These are phyloP conservation scores for Sebastes hubbsi DNA, from an alignment of 2,797 vertebrate genomes.

Conservation along the genomic window DNA sequence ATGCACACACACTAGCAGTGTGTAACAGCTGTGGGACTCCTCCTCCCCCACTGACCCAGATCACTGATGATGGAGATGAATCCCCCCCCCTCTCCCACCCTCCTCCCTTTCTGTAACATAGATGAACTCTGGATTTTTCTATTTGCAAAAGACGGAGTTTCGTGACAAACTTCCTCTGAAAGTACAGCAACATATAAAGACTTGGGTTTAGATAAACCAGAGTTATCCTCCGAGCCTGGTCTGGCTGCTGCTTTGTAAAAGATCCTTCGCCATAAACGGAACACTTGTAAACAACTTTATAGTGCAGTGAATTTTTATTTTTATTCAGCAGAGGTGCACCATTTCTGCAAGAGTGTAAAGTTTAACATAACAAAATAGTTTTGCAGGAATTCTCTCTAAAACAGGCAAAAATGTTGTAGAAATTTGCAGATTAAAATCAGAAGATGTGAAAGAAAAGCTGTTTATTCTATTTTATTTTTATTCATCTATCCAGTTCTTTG, in stretches of 20 bases:
- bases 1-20: slow-evolving; percentile 23
- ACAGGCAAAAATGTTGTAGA: neutral
- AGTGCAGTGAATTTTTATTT: neutral
- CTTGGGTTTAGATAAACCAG: neutral
- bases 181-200: neutral
- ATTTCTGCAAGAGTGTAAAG: neutral
- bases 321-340: neutral
- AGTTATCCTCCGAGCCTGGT: neutral
- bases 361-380: neutral
- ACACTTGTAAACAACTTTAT: neutral
- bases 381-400: neutral
- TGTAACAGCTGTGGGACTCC: slow-evolving; percentile 62
- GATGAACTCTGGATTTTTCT: slow-evolving; percentile 1
- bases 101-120: neutral
- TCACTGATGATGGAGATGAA: slow-evolving; percentile 53
- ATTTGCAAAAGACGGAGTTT: neutral
- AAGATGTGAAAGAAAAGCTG: neutral
- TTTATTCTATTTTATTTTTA: no score
- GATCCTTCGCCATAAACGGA: accelerated
- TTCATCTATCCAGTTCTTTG: no score
- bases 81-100: neutral
- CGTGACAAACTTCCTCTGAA: neutral
- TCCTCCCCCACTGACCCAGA: slow-evolving; percentile 76
- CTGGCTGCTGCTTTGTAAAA: neutral
- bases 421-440: neutral